A percentile compares a stretch with the other conserved stretches of the same genome.
phyloP scores from a whole-genome alignment of 2,113 vertebrate species.

The Nothobranchius kuhntae region DNA sequence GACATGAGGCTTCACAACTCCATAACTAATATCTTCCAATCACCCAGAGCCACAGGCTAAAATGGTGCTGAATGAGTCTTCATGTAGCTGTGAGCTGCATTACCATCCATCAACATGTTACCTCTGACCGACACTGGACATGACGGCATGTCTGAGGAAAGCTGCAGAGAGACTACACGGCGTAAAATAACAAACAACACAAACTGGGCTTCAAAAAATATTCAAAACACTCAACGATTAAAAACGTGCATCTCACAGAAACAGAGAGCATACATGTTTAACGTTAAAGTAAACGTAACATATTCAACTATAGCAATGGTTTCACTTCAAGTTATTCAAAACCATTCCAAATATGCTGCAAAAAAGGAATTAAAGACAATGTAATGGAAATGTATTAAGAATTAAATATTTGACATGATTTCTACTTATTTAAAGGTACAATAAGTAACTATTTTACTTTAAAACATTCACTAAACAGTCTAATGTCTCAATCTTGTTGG shows the following conservation, averaged over 20 bases:
- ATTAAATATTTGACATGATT: too few species aligned
- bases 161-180: not conserved
- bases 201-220: not conserved
- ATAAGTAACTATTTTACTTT: too few species aligned
- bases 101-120: slow-evolving; percentile 29
- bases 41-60: slow-evolving; percentile 45
- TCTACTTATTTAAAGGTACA: too few species aligned
- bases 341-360: too few species aligned
- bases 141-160: slow-evolving; percentile 15
- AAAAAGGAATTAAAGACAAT: too few species aligned
- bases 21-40: slow-evolving; percentile 59
- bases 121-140: slow-evolving; percentile 39
- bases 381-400: too few species aligned
- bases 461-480: too few species aligned
- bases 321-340: too few species aligned
- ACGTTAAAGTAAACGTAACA: not conserved
- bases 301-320: too few species aligned
- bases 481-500: too few species aligned
- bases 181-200: not conserved
- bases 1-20: slow-evolving; percentile 29
- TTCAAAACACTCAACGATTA: not conserved
- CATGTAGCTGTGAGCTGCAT: slow-evolving; percentile 22
- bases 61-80: slow-evolving; percentile 32
- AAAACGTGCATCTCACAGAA: not conserved
- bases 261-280: not conserved